Conservation (phyloP, 1,140 invertebrate species). For the Bemisia tabaci region DNA sequence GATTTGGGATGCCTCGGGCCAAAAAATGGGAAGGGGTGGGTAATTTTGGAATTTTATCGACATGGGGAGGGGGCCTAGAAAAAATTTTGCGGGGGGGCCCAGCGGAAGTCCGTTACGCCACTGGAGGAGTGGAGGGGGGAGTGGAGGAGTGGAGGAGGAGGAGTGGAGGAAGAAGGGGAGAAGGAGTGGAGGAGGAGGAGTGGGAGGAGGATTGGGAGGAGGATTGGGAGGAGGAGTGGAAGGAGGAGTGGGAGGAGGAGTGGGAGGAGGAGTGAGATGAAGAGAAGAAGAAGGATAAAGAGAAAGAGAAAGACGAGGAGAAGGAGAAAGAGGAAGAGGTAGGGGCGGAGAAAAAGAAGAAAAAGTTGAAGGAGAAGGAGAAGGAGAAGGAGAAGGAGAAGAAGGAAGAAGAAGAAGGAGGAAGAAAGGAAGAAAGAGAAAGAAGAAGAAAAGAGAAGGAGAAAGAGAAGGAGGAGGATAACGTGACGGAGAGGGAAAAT, state of each 20-base stretch:
- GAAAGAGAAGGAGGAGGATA: background rate
- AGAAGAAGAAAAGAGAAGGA: conserved; percentile 5
- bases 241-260: background rate
- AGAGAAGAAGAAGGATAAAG: background rate
- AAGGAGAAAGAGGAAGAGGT: background rate
- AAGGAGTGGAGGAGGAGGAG: background rate
- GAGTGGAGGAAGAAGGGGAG: background rate
- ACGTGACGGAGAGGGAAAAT: conserved; percentile 14
- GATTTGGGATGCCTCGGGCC: too few species aligned
- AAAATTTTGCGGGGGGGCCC: too few species aligned
- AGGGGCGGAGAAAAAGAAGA: background rate
- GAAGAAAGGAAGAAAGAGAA: conserved; percentile 4
- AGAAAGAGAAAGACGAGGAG: background rate
- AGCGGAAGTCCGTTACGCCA: too few species aligned
- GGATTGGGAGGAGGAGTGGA: background rate
- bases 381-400: conserved; percentile 4
- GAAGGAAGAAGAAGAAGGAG: background rate
- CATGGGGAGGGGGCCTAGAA: too few species aligned
- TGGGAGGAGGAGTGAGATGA: background rate
- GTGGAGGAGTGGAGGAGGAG: background rate
- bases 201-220: background rate
- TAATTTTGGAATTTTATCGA: too few species aligned
- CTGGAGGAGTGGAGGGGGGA: background rate
- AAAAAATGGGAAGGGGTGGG: too few species aligned
- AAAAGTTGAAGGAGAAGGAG: background rate